Evolutionary conservation across 2,113 vertebrate genomes (phyloP).

Genomic region (Neotoma lepida): DNA sequence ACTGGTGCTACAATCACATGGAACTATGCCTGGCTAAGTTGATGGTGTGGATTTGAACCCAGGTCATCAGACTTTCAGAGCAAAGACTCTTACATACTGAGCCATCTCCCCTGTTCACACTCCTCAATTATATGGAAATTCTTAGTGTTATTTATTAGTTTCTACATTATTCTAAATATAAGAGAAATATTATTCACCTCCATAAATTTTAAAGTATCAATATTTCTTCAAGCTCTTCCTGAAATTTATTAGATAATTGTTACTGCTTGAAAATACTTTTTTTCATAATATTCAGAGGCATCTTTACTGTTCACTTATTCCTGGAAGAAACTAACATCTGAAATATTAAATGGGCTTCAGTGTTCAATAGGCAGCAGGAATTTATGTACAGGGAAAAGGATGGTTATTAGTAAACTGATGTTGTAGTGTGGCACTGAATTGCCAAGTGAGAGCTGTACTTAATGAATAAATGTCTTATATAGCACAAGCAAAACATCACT

Average conservation of each 20-base stretch:
- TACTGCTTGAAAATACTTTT: background rate
- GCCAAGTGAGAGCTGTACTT: background rate
- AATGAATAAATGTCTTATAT: background rate
- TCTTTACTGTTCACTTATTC: slow-evolving; percentile 10
- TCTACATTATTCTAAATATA: background rate
- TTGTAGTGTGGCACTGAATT: background rate
- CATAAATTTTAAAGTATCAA: background rate
- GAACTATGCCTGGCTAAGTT: background rate
- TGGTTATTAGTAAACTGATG: background rate
- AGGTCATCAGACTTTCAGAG: no score
- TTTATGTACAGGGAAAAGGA: background rate
- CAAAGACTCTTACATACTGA: background rate
- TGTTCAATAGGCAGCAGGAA: background rate
- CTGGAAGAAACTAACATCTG: background rate
- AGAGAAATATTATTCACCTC: background rate
- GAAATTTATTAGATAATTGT: slow-evolving; percentile 21
- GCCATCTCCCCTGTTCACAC: background rate
- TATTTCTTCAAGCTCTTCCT: background rate
- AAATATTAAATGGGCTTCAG: background rate
- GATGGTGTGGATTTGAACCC: background rate
- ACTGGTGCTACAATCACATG: no score
- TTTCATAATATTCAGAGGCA: background rate
- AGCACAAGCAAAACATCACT: background rate
- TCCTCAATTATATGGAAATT: background rate
- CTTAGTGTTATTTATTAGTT: background rate